A percentile compares a stretch with the other conserved stretches of the same genome.
These are phyloP conservation scores for Latrodectus elegans DNA, from an alignment of 2,888 invertebrate species.

Conservation along the genomic window DNA sequence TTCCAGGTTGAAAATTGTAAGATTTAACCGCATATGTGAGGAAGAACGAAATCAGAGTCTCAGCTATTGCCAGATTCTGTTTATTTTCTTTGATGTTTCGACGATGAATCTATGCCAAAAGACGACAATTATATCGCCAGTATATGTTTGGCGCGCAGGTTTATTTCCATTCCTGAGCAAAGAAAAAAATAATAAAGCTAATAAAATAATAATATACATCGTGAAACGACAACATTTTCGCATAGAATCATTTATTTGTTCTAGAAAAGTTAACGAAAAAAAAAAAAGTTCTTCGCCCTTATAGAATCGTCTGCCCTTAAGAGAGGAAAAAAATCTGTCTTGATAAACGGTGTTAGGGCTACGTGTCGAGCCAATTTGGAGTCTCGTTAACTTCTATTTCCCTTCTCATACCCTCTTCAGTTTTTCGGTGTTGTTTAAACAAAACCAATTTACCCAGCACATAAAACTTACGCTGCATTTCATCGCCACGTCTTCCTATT, in stretches of 20 bases:
- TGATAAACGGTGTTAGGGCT: slow-evolving; percentile 21
- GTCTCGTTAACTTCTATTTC: slow-evolving; percentile 64
- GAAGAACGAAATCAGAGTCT: no score
- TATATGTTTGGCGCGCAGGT: no score
- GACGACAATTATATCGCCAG: no score
- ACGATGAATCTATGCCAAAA: no score
- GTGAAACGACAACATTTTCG: not conserved
- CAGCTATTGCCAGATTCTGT: no score
- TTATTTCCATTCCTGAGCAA: no score
- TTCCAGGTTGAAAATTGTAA: no score
- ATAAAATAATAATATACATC: not conserved
- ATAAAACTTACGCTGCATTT: slow-evolving; percentile 56
- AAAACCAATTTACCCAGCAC: slow-evolving; percentile 50
- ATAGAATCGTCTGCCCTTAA: not conserved
- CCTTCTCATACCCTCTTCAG: slow-evolving; percentile 10
- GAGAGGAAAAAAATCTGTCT: slow-evolving; percentile 15
- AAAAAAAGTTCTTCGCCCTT: not conserved
- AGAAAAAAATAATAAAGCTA: no score
- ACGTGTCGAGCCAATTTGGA: slow-evolving; percentile 55
- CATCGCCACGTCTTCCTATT: slow-evolving; percentile 16
- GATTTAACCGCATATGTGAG: no score
- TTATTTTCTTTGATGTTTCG: no score
- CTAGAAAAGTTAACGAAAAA: not conserved
- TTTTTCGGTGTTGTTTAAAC: slow-evolving; percentile 47
- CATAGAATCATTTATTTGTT: slow-evolving; percentile 26